phyloP scores from a whole-genome alignment of 1,140 invertebrate species.

The Gryon sp. region DNA sequence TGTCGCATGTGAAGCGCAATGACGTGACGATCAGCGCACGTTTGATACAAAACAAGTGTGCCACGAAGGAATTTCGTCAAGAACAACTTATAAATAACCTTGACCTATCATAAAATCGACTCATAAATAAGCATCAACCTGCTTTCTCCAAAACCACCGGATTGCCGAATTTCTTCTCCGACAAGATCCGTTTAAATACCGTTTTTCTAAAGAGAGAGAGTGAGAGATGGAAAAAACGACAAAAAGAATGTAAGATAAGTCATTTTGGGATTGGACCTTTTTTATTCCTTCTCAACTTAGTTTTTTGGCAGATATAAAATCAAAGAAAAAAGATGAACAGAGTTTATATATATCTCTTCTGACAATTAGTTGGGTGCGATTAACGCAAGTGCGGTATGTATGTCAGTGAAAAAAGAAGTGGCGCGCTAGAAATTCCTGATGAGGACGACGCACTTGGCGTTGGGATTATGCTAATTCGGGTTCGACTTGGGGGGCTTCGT shows the following conservation, averaged over 20 bases:
- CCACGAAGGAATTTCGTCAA: not conserved
- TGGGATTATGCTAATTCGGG: constrained; percentile 77
- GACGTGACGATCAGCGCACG: too few species aligned
- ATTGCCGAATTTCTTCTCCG: constrained; percentile 13
- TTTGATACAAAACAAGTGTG: constrained; percentile 13
- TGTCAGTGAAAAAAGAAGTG: constrained; percentile 64
- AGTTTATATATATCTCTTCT: not conserved
- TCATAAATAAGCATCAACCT: constrained; percentile 23
- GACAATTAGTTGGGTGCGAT: constrained; percentile 12
- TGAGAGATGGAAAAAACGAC: not conserved
- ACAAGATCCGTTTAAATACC: not conserved
- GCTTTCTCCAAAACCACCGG: constrained; percentile 34
- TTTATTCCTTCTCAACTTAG: too few species aligned
- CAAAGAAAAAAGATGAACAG: constrained; percentile 3
- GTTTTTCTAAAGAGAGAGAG: constrained; percentile 1
- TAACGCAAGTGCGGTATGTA: constrained; percentile 52
- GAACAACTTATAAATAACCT: constrained; percentile 28
- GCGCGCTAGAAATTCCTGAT: constrained; percentile 60
- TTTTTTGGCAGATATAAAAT: too few species aligned
- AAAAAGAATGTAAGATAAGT: too few species aligned
- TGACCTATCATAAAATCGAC: constrained; percentile 44
- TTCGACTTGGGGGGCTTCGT: constrained; percentile 67
- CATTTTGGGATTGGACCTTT: too few species aligned
- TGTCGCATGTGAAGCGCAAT: too few species aligned
- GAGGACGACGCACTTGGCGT: constrained; percentile 65